Evolutionary conservation across 2,888 invertebrate genomes (phyloP).

Genomic region (Opisthograptis luteolata): DNA sequence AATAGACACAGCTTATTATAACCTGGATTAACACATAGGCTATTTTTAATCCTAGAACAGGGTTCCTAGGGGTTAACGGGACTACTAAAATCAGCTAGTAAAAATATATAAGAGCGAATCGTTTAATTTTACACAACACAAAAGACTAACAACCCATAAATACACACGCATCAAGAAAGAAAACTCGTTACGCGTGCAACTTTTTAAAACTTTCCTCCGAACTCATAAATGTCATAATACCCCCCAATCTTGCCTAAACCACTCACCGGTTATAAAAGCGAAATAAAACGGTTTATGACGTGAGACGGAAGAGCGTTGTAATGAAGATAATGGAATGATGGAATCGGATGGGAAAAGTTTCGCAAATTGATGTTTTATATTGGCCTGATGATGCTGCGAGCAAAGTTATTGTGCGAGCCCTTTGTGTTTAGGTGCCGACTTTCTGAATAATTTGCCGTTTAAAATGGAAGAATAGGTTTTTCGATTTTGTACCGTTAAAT

Average conservation of each 20-base stretch:
- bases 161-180: neutral
- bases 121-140: no score
- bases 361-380: conserved; percentile 10
- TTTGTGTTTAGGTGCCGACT: neutral
- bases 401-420: conserved; percentile 5
- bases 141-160: no score
- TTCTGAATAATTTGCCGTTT: neutral
- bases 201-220: neutral
- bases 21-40: no score
- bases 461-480: neutral
- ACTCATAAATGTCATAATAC: neutral
- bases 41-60: no score
- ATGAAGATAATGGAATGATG: conserved; percentile 17
- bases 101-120: no score
- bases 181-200: neutral
- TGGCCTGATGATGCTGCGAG: neutral
- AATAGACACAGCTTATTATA: no score
- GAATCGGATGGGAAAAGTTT: conserved; percentile 16
- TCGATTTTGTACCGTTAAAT: no score
- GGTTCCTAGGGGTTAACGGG: no score
- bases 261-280: conserved; percentile 9
- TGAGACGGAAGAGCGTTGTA: conserved; percentile 7
- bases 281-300: conserved; percentile 13
- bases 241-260: conserved; percentile 3
- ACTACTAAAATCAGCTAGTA: no score